phyloP scores from a whole-genome alignment of 2,797 vertebrate species.

The Pseudopleuronectes americanus region DNA sequence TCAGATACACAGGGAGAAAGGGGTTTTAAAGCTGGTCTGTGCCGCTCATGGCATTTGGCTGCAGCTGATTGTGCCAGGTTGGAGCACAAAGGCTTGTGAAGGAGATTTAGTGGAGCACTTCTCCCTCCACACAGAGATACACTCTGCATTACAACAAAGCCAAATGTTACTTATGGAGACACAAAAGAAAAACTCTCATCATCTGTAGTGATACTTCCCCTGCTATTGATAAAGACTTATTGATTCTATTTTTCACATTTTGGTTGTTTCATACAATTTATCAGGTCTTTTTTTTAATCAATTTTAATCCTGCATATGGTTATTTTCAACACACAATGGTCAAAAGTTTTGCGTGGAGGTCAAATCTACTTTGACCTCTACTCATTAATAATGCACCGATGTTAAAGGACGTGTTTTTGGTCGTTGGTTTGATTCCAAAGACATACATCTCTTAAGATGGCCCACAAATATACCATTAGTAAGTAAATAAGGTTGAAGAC shows the following conservation, averaged over 20 bases:
- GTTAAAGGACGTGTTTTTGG: no score
- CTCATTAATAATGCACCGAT: no score
- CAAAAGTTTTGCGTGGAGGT: no score
- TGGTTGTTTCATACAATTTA: neutral
- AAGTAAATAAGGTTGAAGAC: no score
- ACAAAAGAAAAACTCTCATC: neutral
- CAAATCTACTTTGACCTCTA: no score
- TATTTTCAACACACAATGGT: neutral
- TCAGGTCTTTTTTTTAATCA: no score
- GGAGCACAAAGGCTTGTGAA: slow-evolving; percentile 50
- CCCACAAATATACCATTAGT: neutral
- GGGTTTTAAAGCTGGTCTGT: slow-evolving; percentile 56
- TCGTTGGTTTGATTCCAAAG: neutral
- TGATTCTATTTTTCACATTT: neutral
- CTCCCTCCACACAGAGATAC: slow-evolving; percentile 27
- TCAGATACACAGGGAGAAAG: slow-evolving; percentile 59
- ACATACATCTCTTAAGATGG: neutral
- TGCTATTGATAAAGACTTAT: no score
- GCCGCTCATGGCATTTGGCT: slow-evolving; percentile 59
- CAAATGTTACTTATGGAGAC: neutral
- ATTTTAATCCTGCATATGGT: no score
- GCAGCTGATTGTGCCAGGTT: slow-evolving; percentile 50
- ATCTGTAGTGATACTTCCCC: no score
- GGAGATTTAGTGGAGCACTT: slow-evolving; percentile 50
- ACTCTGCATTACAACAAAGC: slow-evolving; percentile 32